A percentile compares a stretch with the other conserved stretches of the same genome.
phyloP scores from a whole-genome alignment of 2,113 vertebrate species.

The Carassius gibelio region DNA sequence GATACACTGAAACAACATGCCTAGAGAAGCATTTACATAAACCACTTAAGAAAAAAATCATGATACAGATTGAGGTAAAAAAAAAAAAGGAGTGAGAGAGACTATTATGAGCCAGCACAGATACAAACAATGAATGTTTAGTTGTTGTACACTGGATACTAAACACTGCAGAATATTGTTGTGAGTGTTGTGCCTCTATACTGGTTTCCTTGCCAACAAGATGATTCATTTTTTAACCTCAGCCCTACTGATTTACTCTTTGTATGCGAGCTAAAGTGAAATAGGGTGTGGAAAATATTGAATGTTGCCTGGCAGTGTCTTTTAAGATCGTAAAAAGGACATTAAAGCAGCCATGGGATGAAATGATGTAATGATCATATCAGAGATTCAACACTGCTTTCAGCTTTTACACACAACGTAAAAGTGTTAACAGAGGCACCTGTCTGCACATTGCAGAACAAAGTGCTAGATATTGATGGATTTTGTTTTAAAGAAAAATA shows the following conservation, averaged over 20 bases:
- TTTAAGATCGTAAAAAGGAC: neutral
- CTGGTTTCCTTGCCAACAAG: neutral
- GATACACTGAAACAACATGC: neutral
- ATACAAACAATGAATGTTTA: neutral
- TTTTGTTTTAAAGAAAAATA: neutral
- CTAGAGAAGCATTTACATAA: neutral
- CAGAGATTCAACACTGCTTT: constrained; percentile 58
- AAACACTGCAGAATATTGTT: neutral
- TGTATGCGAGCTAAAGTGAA: neutral
- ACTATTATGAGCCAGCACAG: neutral
- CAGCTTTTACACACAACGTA: neutral
- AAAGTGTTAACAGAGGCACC: neutral
- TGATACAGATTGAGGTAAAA: neutral
- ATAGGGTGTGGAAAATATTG: neutral
- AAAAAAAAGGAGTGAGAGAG: neutral
- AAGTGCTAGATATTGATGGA: no score
- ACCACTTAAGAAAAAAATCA: neutral
- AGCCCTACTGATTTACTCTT: neutral
- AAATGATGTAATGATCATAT: constrained; percentile 31
- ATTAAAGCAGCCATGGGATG: neutral
- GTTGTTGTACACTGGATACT: neutral
- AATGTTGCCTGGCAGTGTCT: neutral
- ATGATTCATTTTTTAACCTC: neutral
- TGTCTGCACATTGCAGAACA: neutral
- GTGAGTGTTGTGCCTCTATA: neutral